Conservation (phyloP, 37 sponge, comb jelly and placozoan species). For the Ianthella basta region DNA sequence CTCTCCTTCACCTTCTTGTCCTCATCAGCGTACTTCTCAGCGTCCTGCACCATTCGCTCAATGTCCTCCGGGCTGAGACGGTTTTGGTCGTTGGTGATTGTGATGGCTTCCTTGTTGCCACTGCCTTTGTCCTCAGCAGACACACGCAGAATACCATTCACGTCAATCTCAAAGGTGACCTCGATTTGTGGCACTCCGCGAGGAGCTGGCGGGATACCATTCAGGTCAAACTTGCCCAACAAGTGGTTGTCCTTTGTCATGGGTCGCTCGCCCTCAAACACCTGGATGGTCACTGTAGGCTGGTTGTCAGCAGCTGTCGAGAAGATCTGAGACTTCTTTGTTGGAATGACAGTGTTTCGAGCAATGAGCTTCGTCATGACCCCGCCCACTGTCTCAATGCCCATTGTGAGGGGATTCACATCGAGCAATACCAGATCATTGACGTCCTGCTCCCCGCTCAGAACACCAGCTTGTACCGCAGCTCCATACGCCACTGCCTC, state of each 20-base stretch:
- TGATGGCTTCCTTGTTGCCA: constrained; percentile 90
- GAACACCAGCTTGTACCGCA: constrained; percentile 97
- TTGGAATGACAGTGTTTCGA: constrained; percentile 96
- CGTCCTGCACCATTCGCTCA: constrained; percentile 95
- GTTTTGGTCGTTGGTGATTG: constrained; percentile 98
- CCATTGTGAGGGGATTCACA: constrained; percentile 97
- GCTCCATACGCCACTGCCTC: constrained; percentile 99
- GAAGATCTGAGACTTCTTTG: constrained; percentile 99
- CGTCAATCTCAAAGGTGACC: constrained; percentile 99
- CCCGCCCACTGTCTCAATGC: constrained; percentile 99
- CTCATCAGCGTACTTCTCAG: constrained; percentile 98
- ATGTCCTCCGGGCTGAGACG: constrained; percentile 96
- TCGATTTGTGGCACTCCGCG: constrained; percentile 98
- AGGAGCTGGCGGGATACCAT: constrained; percentile 97
- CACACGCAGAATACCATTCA: constrained; percentile 95
- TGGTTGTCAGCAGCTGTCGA: constrained; percentile 99
- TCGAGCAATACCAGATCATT: constrained; percentile 88
- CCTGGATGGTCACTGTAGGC: constrained; percentile 98
- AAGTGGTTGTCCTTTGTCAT: constrained; percentile 99
- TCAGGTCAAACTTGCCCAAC: constrained; percentile 96
- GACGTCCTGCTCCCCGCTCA: constrained; percentile 87
- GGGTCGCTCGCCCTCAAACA: constrained; percentile 97
- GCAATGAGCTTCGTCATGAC: constrained; percentile 99
- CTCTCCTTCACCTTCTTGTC: constrained; percentile 90
- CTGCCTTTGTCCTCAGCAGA: constrained; percentile 99